Conservation (phyloP, 1,140 invertebrate genomes). For the Bemisia tabaci region DNA sequence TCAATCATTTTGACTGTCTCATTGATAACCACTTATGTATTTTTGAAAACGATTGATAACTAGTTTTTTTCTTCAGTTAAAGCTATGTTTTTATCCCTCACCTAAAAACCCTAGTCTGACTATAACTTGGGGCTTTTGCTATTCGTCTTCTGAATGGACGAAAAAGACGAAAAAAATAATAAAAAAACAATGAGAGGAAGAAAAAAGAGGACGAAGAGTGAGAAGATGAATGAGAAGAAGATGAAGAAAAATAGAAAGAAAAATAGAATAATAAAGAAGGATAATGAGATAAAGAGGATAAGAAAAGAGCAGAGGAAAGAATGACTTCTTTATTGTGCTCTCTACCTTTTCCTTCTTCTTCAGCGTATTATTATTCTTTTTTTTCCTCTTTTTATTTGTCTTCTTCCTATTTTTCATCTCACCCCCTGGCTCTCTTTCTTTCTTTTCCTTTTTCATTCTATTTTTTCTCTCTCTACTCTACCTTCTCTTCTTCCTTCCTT, state of each 20-base stretch:
- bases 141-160: too few species aligned
- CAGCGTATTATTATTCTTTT: constrained; percentile 11
- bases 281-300: background rate
- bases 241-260: constrained; percentile 22
- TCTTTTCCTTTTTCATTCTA: constrained; percentile 11
- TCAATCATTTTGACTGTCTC: too few species aligned
- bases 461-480: constrained; percentile 14
- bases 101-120: too few species aligned
- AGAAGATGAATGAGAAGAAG: constrained; percentile 30
- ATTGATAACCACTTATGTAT: too few species aligned
- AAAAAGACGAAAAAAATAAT: constrained; percentile 1
- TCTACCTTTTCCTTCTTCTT: constrained; percentile 16
- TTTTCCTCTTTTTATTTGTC: constrained; percentile 2
- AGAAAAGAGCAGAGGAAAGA: background rate
- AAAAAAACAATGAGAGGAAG: constrained; percentile 1
- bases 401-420: constrained; percentile 17
- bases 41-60: too few species aligned
- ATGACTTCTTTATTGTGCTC: constrained; percentile 12
- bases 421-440: constrained; percentile 16
- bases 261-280: constrained; percentile 27
- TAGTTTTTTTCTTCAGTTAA: too few species aligned
- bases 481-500: constrained; percentile 16
- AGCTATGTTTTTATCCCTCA: too few species aligned
- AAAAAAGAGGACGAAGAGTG: constrained; percentile 13
- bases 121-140: too few species aligned